These are phyloP conservation scores for Scaptomyza tumidula DNA, from an alignment of 2,888 invertebrate species.

Conservation along the genomic window DNA sequence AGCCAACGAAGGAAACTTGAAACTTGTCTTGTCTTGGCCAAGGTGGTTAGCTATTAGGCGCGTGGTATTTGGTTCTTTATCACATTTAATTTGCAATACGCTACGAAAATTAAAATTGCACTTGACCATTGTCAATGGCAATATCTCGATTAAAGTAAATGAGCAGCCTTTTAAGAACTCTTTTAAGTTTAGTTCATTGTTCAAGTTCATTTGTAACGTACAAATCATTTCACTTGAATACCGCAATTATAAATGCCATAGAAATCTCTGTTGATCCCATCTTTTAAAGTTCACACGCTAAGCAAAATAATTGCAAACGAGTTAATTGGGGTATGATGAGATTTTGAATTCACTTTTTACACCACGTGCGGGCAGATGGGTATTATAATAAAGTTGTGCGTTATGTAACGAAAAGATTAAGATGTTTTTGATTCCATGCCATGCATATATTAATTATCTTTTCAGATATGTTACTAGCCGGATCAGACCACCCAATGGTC, in stretches of 20 bases:
- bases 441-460: too few relatives aligned
- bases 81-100: conserved; percentile 58
- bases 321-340: conserved; percentile 8
- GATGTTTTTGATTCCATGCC: too few relatives aligned
- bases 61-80: conserved; percentile 65
- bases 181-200: conserved; percentile 39
- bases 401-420: not conserved
- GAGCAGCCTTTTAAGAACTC: conserved; percentile 41
- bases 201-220: conserved; percentile 51
- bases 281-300: conserved; percentile 48
- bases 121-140: conserved; percentile 71
- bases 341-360: not conserved
- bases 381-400: not conserved
- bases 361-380: not conserved
- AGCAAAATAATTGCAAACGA: conserved; percentile 36
- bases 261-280: conserved; percentile 9
- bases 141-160: conserved; percentile 23
- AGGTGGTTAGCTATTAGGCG: conserved; percentile 33
- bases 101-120: conserved; percentile 51
- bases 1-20: conserved; percentile 76
- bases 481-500: too few relatives aligned
- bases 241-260: conserved; percentile 48
- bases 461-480: too few relatives aligned
- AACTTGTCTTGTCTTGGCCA: conserved; percentile 55
- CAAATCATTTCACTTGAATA: conserved; percentile 16